These are phyloP conservation scores for Trachymyrmex septentrionalis DNA, from an alignment of 1,140 invertebrate species.

Conservation along the genomic window DNA sequence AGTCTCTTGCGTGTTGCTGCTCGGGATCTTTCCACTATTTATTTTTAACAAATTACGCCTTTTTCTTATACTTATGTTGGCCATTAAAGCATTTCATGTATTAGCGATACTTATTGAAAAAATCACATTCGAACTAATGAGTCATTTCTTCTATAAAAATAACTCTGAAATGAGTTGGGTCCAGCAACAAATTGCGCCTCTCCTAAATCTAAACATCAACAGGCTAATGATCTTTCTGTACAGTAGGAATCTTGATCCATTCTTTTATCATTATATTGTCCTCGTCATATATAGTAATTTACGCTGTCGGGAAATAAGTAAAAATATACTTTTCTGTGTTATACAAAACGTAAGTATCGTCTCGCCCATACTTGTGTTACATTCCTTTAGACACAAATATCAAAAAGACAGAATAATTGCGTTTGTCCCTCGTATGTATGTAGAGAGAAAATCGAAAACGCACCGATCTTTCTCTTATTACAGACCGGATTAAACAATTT, in stretches of 20 bases:
- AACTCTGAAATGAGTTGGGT: slow-evolving; percentile 78
- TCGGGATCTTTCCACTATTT: slow-evolving; percentile 11
- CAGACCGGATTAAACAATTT: slow-evolving; percentile 35
- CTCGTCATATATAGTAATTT: slow-evolving; percentile 76
- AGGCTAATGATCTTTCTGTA: slow-evolving; percentile 75
- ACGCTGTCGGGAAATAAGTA: slow-evolving; percentile 69
- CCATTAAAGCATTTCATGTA: slow-evolving; percentile 58
- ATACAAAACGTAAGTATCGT: slow-evolving; percentile 43
- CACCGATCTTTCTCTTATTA: slow-evolving; percentile 11
- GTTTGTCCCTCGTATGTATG: slow-evolving; percentile 2
- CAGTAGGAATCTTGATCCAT: slow-evolving; percentile 76
- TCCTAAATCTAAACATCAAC: slow-evolving; percentile 75
- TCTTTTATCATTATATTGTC: slow-evolving; percentile 80
- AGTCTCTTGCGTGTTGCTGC: not conserved
- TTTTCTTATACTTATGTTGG: slow-evolving; percentile 69
- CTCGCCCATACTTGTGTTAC: too few species aligned
- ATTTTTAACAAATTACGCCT: slow-evolving; percentile 33
- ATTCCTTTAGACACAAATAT: slow-evolving; percentile 6
- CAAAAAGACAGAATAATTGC: slow-evolving; percentile 24
- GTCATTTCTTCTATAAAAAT: slow-evolving; percentile 80
- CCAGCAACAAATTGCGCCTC: slow-evolving; percentile 77
- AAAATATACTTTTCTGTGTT: slow-evolving; percentile 69
- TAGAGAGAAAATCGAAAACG: slow-evolving; percentile 33
- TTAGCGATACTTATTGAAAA: slow-evolving; percentile 64
- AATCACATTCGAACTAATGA: slow-evolving; percentile 70